Base-by-base conservation (phyloP, 2,113 vertebrate genomes). In the Eulacestoma nigropectus region DNA sequence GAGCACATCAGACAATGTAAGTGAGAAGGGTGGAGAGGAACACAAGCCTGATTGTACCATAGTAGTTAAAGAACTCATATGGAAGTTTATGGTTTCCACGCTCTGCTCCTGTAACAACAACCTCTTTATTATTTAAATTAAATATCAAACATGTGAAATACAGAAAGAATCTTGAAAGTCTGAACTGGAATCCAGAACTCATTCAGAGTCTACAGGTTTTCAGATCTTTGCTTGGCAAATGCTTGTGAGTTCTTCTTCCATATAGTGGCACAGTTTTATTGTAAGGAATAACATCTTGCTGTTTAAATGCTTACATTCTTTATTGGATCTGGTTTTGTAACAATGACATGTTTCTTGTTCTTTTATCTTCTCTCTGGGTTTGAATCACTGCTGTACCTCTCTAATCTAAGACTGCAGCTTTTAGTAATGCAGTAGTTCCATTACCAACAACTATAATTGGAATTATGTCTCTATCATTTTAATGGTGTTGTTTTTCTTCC, bases 401-500 rank as follows among this genome's bases (percentile, higher is more conserved):
- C 74, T 91, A 89, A 96, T 80, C 50, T 91, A 83, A 70, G 50
- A 67, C 59, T 44, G 67, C 60, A 90, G 59, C 77, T 95, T 95
- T 96, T 70, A 90, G 90, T 80, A 94, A 93, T 44, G 63, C 33
- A 88, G 63, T 42, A 85, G 35, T 88, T 91, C 63, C 59, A 86
- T 93, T 95, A 88, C 59, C 44, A 63, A 50, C n/a, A 77, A 60
- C 75, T 83, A 60, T 93, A 90, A 91, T 88, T 88, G 82, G 82
- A 96, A 95, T 95, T 85, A 91, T 68, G 55, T 83, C 82, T 90
- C 76, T 86, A 16, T 92, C 78, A 91, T 94, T 95, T 91, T 96
- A 95, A 95, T 95, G 46, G 60, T 64, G 80, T 29, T 96, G 87
- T 90, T 97, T 96, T 94, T 96, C 93, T 96, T 96, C 42, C 49